A percentile compares a stretch with the other conserved stretches of the same genome.
Conservation (phyloP, 1,140 invertebrate species). For the Eueides isabella region DNA sequence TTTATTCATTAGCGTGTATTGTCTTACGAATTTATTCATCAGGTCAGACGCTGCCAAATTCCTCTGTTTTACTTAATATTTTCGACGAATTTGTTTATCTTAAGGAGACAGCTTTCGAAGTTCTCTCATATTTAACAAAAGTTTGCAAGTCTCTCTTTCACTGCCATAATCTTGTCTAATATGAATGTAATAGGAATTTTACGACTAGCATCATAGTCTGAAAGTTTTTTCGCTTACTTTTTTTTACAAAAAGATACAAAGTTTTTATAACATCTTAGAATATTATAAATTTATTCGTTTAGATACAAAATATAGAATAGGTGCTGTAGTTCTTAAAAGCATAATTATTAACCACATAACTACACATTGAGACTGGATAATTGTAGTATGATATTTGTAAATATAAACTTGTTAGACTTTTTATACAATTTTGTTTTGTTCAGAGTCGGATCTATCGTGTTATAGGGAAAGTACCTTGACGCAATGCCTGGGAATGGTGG, state of each 20-base stretch:
- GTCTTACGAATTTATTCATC: constrained; percentile 76
- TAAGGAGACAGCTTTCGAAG: constrained; percentile 53
- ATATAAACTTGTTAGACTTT: too few species aligned
- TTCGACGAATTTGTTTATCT: constrained; percentile 72
- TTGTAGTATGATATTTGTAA: too few species aligned
- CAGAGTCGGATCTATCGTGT: too few species aligned
- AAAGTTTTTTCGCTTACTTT: constrained; percentile 5
- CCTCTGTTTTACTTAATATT: constrained; percentile 67
- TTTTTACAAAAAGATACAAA: constrained; percentile 1
- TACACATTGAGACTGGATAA: too few species aligned
- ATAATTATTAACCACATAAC: too few species aligned
- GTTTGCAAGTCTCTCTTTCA: constrained; percentile 47
- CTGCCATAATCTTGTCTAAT: constrained; percentile 47
- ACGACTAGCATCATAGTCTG: constrained; percentile 5
- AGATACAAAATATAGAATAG: too few species aligned
- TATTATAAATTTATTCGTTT: too few species aligned
- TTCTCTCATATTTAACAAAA: constrained; percentile 58
- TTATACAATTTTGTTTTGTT: too few species aligned
- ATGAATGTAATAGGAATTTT: constrained; percentile 47
- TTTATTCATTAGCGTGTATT: constrained; percentile 81
- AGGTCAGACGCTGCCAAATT: constrained; percentile 70
- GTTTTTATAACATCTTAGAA: not conserved
- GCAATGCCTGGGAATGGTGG: too few species aligned
- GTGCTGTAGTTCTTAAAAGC: too few species aligned
- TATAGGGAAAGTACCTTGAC: too few species aligned